Evolutionary conservation across 2,113 vertebrate species (phyloP).

Genomic region (Rhinoderma darwinii): DNA sequence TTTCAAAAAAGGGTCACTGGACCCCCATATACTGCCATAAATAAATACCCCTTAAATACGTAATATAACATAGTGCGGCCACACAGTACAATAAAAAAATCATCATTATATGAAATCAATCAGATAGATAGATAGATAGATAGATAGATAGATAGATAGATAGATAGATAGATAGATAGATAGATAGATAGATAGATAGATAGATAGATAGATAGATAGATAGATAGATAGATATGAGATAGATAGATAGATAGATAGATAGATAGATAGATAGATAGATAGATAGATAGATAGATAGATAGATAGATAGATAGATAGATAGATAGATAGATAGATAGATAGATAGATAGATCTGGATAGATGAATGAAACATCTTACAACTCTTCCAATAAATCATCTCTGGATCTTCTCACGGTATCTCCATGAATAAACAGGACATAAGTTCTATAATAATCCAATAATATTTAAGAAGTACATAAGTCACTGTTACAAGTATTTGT

Average conservation of each 20-base stretch:
- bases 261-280: neutral
- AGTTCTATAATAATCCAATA: neutral
- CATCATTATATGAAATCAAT: too few species aligned
- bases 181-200: neutral
- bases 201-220: neutral
- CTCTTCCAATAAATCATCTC: too few species aligned
- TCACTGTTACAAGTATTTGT: neutral
- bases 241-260: neutral
- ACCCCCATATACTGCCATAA: too few species aligned
- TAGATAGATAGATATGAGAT: neutral
- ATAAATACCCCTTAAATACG: too few species aligned
- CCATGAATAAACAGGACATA: too few species aligned
- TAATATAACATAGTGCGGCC: too few species aligned
- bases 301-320: slow-evolving; percentile 18
- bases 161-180: neutral
- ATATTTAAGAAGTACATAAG: neutral
- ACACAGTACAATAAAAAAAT: too few species aligned
- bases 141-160: slow-evolving; percentile 7
- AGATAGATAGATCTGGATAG: neutral
- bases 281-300: neutral
- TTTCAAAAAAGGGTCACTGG: too few species aligned
- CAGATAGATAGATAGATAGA: neutral
- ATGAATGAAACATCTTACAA: too few species aligned
- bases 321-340: slow-evolving; percentile 4
- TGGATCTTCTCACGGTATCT: too few species aligned